A percentile compares a stretch with the other conserved stretches of the same genome.
phyloP scores from a whole-genome alignment of 2,113 vertebrate species.

The Acrocephalus arundinaceus region DNA sequence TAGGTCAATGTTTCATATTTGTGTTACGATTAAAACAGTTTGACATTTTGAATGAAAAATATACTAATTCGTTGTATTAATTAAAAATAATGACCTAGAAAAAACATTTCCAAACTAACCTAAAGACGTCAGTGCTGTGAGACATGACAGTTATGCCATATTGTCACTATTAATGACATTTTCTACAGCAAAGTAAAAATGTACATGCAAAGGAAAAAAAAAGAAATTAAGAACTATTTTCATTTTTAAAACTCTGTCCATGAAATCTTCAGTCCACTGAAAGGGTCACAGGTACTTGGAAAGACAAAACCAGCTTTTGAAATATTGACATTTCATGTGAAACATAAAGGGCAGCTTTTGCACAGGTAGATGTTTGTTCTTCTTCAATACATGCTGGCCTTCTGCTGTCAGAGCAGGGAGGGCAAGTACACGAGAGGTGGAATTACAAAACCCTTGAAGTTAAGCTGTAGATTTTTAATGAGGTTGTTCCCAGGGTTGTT shows the following conservation, averaged over 20 bases:
- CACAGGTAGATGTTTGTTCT: constrained; percentile 47
- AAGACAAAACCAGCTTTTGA: constrained; percentile 26
- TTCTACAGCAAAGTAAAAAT: background rate
- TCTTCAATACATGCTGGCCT: constrained; percentile 28
- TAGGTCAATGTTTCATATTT: constrained; percentile 39
- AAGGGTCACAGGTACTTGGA: background rate
- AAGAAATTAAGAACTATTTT: background rate
- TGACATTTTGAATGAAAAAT: constrained; percentile 62
- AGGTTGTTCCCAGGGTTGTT: constrained; percentile 20
- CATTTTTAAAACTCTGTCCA: background rate
- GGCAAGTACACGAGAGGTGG: background rate
- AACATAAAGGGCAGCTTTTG: constrained; percentile 45
- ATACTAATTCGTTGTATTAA: constrained; percentile 41
- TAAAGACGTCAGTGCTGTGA: background rate
- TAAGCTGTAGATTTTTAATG: constrained; percentile 23
- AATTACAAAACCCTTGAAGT: constrained; percentile 18
- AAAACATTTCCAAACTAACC: constrained; percentile 24
- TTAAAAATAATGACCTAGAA: constrained; percentile 64
- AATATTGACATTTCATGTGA: constrained; percentile 43
- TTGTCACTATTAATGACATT: constrained; percentile 4
- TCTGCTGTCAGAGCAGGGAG: background rate
- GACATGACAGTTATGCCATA: constrained; percentile 14
- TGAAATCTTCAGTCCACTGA: background rate
- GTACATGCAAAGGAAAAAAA: background rate
- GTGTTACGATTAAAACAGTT: constrained; percentile 42